phyloP scores from a whole-genome alignment of 2,797 vertebrate genomes.

The Typhlichthys subterraneus region DNA sequence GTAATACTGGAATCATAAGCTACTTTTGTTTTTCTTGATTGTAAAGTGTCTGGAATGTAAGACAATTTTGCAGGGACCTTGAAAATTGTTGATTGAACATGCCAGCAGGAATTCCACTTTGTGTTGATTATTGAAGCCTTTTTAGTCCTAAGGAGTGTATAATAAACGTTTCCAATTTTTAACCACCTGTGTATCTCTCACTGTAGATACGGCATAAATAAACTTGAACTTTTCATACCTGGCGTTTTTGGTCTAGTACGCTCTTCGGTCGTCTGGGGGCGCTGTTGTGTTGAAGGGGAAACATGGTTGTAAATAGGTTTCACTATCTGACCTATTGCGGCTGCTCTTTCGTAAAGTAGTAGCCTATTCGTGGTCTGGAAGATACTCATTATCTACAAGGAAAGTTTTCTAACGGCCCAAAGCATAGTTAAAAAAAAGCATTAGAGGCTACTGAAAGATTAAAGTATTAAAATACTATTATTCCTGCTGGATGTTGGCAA shows the following conservation, averaged over 20 bases:
- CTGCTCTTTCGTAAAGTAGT: neutral
- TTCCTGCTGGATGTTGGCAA: conserved; percentile 19
- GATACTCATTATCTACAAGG: neutral
- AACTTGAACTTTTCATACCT: neutral
- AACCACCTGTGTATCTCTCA: conserved; percentile 62
- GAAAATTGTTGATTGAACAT: conserved; percentile 59
- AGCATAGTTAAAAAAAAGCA: neutral
- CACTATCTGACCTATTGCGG: no score
- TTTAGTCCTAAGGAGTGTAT: conserved; percentile 71
- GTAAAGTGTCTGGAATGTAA: conserved; percentile 55
- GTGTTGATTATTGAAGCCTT: conserved; percentile 57
- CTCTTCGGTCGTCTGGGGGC: conserved; percentile 18
- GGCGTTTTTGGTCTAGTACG: conserved; percentile 12
- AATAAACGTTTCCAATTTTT: conserved; percentile 74
- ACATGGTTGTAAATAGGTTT: no score
- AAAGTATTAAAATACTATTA: neutral
- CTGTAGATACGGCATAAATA: conserved; percentile 41
- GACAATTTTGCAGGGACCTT: conserved; percentile 55
- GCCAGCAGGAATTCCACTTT: conserved; percentile 63
- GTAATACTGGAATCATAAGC: conserved; percentile 29
- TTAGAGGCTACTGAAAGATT: no score
- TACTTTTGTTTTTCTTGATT: conserved; percentile 47
- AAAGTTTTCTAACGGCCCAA: neutral
- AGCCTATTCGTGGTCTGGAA: neutral
- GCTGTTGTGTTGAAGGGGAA: neutral